A percentile compares a stretch with the other conserved stretches of the same genome.
Conservation (phyloP, 2,113 vertebrate genomes). For the Plestiodon gilberti region DNA sequence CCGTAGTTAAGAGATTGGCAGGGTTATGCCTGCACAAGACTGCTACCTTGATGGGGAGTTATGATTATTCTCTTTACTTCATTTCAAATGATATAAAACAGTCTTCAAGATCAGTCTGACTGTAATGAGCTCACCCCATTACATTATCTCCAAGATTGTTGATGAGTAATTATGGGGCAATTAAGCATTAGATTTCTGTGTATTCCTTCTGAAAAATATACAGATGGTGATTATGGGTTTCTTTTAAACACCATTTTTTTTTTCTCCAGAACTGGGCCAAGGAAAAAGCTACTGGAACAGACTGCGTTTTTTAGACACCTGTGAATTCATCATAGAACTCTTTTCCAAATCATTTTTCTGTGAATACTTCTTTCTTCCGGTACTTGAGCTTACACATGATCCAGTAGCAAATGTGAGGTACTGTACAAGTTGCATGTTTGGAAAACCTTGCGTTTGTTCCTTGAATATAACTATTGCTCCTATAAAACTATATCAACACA, state of each 20-base stretch:
- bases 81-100: neutral
- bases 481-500: neutral
- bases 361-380: conserved; percentile 90
- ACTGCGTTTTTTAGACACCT: conserved; percentile 92
- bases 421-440: conserved; percentile 27
- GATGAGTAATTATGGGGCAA: neutral
- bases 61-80: neutral
- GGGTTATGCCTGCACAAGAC: neutral
- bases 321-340: conserved; percentile 91
- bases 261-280: conserved; percentile 87
- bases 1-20: neutral
- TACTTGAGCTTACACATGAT: conserved; percentile 91
- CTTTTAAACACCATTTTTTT: conserved; percentile 25
- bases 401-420: conserved; percentile 97
- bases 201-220: conserved; percentile 29
- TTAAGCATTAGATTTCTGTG: conserved; percentile 4
- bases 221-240: conserved; percentile 17
- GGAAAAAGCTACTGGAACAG: conserved; percentile 96
- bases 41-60: neutral
- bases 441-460: neutral
- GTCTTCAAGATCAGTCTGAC: neutral
- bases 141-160: neutral
- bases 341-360: conserved; percentile 97
- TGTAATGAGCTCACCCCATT: neutral
- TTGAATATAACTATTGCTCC: neutral